These are phyloP conservation scores for Thalpophila matura DNA, from an alignment of 2,888 invertebrate genomes.

Conservation along the genomic window DNA sequence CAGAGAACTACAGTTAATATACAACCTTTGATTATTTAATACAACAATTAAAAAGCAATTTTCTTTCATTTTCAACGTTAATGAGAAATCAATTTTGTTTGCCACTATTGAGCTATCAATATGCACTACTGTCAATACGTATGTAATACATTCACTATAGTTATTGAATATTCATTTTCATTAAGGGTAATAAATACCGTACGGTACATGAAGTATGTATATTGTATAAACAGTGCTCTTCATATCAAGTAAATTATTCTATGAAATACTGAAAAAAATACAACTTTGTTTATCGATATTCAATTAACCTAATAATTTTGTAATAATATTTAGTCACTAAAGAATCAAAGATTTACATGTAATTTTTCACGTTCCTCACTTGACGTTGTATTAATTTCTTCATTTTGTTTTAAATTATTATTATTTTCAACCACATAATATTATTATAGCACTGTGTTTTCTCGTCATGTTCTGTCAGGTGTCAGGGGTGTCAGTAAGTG, in stretches of 20 bases:
- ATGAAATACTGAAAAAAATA: neutral
- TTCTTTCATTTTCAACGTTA: neutral
- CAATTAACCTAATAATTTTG: neutral
- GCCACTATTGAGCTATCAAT: neutral
- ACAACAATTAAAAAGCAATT: conserved; percentile 9
- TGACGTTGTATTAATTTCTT: conserved; percentile 23
- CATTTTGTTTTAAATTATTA: conserved; percentile 27
- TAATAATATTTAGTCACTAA: too few relatives aligned
- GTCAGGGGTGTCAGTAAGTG: neutral
- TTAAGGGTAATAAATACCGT: neutral
- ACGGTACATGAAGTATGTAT: too few relatives aligned
- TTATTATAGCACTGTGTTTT: conserved; percentile 2
- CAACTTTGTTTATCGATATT: neutral
- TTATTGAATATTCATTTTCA: conserved; percentile 8
- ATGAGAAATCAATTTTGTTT: conserved; percentile 8
- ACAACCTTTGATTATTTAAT: too few relatives aligned
- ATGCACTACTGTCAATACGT: neutral
- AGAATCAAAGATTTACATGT: conserved; percentile 9
- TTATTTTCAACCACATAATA: neutral
- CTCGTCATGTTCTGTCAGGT: conserved; percentile 27
- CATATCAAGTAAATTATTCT: neutral
- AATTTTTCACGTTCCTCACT: neutral
- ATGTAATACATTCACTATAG: neutral
- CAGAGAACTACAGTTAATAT: neutral
- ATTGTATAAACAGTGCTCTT: neutral